Evolutionary conservation across 2,888 invertebrate species (phyloP).

Genomic region (Phrixothrix hirtus): DNA sequence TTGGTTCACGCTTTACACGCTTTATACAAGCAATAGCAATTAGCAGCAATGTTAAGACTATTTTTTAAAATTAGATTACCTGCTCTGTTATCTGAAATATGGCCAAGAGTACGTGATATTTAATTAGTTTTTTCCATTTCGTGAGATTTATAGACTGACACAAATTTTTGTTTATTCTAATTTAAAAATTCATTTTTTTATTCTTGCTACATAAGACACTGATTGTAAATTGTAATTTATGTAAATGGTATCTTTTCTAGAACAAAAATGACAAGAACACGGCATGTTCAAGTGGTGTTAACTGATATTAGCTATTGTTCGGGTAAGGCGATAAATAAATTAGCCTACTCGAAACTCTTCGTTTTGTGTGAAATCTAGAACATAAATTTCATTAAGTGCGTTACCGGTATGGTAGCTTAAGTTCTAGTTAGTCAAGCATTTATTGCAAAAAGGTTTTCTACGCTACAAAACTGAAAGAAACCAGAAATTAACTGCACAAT

Average conservation of each 20-base stretch:
- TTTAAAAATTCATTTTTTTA: background rate
- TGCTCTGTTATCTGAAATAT: constrained; percentile 28
- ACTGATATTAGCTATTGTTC: constrained; percentile 54
- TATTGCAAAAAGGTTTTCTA: constrained; percentile 23
- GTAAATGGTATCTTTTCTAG: constrained; percentile 27
- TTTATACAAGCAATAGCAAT: constrained; percentile 43
- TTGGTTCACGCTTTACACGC: constrained; percentile 39
- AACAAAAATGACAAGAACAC: constrained; percentile 33
- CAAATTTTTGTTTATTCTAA: background rate
- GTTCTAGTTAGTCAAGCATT: constrained; percentile 41
- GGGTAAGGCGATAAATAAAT: constrained; percentile 53
- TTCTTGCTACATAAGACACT: background rate
- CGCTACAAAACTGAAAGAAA: background rate
- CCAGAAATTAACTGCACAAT: constrained; percentile 27
- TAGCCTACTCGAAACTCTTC: constrained; percentile 50
- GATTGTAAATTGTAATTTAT: constrained; percentile 32
- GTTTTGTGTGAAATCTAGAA: constrained; percentile 51
- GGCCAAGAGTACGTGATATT: constrained; percentile 7
- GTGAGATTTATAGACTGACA: constrained; percentile 15
- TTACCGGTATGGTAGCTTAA: constrained; percentile 55
- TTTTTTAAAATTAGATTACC: constrained; percentile 36
- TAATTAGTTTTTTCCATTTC: constrained; percentile 17
- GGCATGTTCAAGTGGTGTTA: constrained; percentile 47
- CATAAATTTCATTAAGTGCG: constrained; percentile 56
- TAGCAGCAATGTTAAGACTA: constrained; percentile 39